These are phyloP conservation scores for Drosophila sulfurigaster DNA, from an alignment of 1,140 invertebrate genomes.

Conservation along the genomic window DNA sequence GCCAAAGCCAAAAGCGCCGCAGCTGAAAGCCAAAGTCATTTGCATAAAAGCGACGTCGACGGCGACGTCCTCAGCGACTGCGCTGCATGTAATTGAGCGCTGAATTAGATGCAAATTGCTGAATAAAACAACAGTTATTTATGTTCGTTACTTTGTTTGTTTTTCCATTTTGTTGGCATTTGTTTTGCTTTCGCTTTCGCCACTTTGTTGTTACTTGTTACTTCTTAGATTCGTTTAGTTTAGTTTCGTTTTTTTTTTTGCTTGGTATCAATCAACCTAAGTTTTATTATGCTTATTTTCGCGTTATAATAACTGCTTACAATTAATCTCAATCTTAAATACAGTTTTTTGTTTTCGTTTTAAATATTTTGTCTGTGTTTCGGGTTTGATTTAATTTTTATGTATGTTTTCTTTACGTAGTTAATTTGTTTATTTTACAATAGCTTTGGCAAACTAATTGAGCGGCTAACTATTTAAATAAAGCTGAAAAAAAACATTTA, in stretches of 20 bases:
- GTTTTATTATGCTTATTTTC: conserved; percentile 78
- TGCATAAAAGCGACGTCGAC: conserved; percentile 47
- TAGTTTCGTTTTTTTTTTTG: conserved; percentile 3
- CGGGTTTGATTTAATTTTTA: conserved; percentile 46
- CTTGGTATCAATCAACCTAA: conserved; percentile 69
- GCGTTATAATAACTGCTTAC: conserved; percentile 78
- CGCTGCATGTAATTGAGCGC: conserved; percentile 70
- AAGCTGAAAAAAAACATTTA: neutral
- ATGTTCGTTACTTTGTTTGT: conserved; percentile 76
- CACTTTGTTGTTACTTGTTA: neutral
- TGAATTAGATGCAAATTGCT: conserved; percentile 80
- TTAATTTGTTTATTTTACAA: conserved; percentile 72
- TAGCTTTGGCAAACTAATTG: conserved; percentile 48
- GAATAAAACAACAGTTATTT: conserved; percentile 80
- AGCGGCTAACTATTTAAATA: conserved; percentile 11
- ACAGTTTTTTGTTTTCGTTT: conserved; percentile 33
- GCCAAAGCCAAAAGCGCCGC: conserved; percentile 28
- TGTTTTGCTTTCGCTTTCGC: conserved; percentile 22
- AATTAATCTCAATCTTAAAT: conserved; percentile 71
- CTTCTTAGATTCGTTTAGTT: conserved; percentile 8
- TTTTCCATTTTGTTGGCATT: conserved; percentile 54
- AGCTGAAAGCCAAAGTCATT: conserved; percentile 45
- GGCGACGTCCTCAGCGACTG: conserved; percentile 8
- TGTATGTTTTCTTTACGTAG: conserved; percentile 46
- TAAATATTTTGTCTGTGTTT: conserved; percentile 13